phyloP scores from a whole-genome alignment of 2,888 invertebrate genomes.

The Poecilus cupreus region DNA sequence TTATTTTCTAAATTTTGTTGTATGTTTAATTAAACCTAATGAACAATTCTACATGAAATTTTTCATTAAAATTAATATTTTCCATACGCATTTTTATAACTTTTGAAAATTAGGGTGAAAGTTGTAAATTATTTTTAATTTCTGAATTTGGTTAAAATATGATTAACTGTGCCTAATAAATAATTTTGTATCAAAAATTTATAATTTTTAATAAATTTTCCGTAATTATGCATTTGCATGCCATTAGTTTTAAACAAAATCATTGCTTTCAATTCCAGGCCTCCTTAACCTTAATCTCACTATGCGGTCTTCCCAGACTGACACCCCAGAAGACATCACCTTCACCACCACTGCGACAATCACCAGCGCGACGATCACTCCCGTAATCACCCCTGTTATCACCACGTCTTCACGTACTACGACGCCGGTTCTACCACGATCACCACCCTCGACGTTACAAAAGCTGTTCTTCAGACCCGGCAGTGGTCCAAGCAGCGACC shows the following conservation, averaged over 20 bases:
- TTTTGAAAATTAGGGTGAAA: no score
- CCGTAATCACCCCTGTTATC: background rate
- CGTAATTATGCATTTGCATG: background rate
- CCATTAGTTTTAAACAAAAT: no score
- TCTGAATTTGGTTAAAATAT: no score
- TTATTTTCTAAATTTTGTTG: no score
- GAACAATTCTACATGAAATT: no score
- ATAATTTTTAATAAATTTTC: no score
- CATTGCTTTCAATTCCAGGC: background rate
- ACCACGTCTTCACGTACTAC: background rate
- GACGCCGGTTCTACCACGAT: background rate
- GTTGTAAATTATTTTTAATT: no score
- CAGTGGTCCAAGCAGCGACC: background rate
- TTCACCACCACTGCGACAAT: background rate
- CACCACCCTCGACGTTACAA: conserved; percentile 3
- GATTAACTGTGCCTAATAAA: no score
- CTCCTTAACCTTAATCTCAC: conserved; percentile 3
- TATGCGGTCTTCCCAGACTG: conserved; percentile 30
- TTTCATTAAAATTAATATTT: no score
- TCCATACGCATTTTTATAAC: no score
- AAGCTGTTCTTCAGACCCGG: conserved; percentile 52
- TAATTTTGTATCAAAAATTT: no score
- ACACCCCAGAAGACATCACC: background rate
- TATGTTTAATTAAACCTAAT: no score
- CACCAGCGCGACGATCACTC: background rate